Conservation (phyloP, 2,888 invertebrate genomes). For the Drosophila atripex region DNA sequence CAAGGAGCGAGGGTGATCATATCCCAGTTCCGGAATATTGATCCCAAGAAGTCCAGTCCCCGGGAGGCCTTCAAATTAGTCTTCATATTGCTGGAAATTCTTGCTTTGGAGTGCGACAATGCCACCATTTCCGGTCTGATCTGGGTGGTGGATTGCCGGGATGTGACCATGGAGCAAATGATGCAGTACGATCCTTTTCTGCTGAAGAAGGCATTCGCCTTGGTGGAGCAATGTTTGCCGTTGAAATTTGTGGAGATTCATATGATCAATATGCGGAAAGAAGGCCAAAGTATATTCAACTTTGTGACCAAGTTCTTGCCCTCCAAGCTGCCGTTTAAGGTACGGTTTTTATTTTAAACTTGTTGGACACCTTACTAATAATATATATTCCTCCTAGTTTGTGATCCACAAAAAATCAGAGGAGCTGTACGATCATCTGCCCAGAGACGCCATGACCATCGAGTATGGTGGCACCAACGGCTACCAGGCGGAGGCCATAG, state of each 20-base stretch:
- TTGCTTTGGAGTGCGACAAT: constrained; percentile 72
- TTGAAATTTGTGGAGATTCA: constrained; percentile 72
- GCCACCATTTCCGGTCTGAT: constrained; percentile 67
- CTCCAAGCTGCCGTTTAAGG: constrained; percentile 69
- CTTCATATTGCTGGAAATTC: constrained; percentile 74
- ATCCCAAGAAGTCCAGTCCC: constrained; percentile 66
- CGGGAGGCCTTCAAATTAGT: constrained; percentile 75
- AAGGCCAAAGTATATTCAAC: constrained; percentile 65
- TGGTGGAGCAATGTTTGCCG: constrained; percentile 74
- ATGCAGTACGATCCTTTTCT: constrained; percentile 72
- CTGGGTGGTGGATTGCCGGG: constrained; percentile 72
- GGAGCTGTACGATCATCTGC: constrained; percentile 74
- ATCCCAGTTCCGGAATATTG: constrained; percentile 72
- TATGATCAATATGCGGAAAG: constrained; percentile 75
- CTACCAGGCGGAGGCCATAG: constrained; percentile 73
- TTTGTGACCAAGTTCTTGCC: constrained; percentile 74
- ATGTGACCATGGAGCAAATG: constrained; percentile 76
- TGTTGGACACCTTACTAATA: not conserved
- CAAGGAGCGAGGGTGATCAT: constrained; percentile 69
- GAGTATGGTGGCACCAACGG: constrained; percentile 80
- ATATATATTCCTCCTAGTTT: constrained; percentile 52
- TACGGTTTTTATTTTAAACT: constrained; percentile 23
- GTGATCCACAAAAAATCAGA: constrained; percentile 77
- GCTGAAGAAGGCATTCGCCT: constrained; percentile 67
- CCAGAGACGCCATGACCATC: constrained; percentile 71